phyloP scores from a whole-genome alignment of 2,888 invertebrate genomes.

The Argyresthia goedartella region DNA sequence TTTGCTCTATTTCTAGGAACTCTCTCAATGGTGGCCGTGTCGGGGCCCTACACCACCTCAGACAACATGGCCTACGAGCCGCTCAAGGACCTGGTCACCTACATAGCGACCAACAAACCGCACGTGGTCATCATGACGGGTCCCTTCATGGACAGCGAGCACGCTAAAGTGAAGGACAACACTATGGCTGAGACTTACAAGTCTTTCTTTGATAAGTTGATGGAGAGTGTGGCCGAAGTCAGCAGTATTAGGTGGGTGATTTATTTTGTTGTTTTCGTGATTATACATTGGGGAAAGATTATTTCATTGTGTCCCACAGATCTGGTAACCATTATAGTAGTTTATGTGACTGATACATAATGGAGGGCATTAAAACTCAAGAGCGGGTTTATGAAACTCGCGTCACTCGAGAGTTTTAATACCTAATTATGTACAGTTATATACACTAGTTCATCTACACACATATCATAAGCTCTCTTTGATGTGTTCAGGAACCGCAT shows the following conservation, averaged over 20 bases:
- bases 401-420: no score
- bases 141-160: slow-evolving; percentile 84
- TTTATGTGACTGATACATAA: no score
- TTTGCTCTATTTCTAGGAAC: slow-evolving; percentile 38
- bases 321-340: no score
- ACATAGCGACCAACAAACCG: slow-evolving; percentile 77
- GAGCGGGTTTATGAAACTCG: no score
- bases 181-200: slow-evolving; percentile 78
- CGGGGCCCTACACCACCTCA: slow-evolving; percentile 87
- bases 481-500: no score
- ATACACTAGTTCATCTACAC: no score
- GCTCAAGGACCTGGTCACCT: slow-evolving; percentile 79
- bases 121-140: slow-evolving; percentile 87
- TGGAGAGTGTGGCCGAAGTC: slow-evolving; percentile 75
- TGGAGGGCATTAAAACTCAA: no score
- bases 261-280: no score
- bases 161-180: slow-evolving; percentile 73
- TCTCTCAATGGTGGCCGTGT: slow-evolving; percentile 78
- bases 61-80: slow-evolving; percentile 86
- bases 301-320: background rate
- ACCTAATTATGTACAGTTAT: no score
- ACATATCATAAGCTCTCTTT: no score
- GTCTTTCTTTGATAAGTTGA: slow-evolving; percentile 78
- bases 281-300: background rate
- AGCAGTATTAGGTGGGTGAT: slow-evolving; percentile 61